These are phyloP conservation scores for Tringa solitaria DNA, from an alignment of 2,113 vertebrate genomes.

Conservation along the genomic window DNA sequence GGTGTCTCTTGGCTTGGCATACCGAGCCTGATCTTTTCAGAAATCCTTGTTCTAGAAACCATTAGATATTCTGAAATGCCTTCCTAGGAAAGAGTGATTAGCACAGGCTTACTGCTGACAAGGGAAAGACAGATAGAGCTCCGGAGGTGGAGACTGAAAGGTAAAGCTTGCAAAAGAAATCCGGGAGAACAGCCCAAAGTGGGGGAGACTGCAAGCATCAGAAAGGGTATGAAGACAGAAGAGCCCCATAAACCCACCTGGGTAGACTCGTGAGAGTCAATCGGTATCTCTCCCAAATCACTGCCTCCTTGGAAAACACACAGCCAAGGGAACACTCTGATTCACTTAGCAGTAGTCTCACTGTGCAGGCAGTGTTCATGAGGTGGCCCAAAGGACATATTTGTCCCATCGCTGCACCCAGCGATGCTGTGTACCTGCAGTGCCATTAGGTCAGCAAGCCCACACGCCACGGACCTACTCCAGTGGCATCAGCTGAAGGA, in stretches of 20 bases:
- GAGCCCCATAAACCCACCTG: not conserved
- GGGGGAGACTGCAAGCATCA: not conserved
- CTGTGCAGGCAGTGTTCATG: not conserved
- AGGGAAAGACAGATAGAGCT: constrained; percentile 9
- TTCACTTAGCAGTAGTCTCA: not conserved
- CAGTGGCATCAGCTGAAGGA: not conserved
- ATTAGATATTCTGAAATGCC: constrained; percentile 27
- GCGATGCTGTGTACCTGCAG: not conserved
- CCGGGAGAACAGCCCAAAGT: not conserved
- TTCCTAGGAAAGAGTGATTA: constrained; percentile 34
- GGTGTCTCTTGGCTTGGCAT: not conserved
- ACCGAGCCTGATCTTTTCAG: constrained; percentile 5
- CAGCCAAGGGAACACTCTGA: not conserved
- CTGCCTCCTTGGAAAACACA: not conserved
- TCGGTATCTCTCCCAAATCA: not conserved
- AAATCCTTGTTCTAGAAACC: constrained; percentile 7
- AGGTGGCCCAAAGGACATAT: not conserved
- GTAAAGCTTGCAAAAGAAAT: not conserved
- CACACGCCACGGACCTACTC: accelerated
- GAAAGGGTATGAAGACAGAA: not conserved
- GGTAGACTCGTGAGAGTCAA: not conserved
- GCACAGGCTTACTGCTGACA: constrained; percentile 26
- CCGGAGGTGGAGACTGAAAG: constrained; percentile 12
- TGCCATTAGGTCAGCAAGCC: not conserved
- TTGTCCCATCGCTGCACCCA: not conserved